Evolutionary conservation across 2,797 vertebrate genomes (phyloP).

Genomic region (Odontamblyopus lacepedii): DNA sequence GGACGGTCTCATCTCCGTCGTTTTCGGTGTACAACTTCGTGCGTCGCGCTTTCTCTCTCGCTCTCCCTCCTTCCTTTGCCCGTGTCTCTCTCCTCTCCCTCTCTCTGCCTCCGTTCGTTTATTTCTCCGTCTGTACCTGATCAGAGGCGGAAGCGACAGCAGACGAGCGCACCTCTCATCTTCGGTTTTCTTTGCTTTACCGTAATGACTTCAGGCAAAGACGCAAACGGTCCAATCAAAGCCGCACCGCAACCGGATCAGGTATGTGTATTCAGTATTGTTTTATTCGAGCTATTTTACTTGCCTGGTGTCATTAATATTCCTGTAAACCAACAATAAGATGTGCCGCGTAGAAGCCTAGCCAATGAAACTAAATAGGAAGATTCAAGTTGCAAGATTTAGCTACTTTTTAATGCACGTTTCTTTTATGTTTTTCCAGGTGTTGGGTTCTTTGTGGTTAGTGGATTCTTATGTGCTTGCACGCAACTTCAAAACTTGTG

Average conservation of each 20-base stretch:
- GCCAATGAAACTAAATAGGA: not conserved
- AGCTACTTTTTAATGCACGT: not conserved
- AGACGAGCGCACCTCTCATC: constrained; percentile 15
- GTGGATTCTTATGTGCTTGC: not conserved
- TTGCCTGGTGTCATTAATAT: not conserved
- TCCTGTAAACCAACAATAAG: too few relatives aligned
- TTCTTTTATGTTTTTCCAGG: not conserved
- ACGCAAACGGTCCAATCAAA: constrained; percentile 83
- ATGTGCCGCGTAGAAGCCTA: not conserved
- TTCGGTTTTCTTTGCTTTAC: constrained; percentile 35
- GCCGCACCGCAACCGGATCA: constrained; percentile 86
- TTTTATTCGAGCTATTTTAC: not conserved
- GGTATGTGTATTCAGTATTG: constrained; percentile 71
- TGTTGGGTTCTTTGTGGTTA: not conserved
- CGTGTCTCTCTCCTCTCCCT: constrained; percentile 2
- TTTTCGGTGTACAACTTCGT: not conserved
- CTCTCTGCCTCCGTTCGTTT: constrained; percentile 4
- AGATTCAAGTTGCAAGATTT: not conserved
- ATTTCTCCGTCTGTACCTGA: constrained; percentile 37
- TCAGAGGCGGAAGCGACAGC: constrained; percentile 42
- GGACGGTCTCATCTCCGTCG: not conserved
- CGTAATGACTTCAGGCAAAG: constrained; percentile 91
- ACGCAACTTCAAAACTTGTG: constrained; percentile 44
- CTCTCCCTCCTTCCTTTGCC: constrained; percentile 12
- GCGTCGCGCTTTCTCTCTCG: not conserved